phyloP scores from a whole-genome alignment of 2,797 vertebrate genomes.

The Oreochromis grahami region DNA sequence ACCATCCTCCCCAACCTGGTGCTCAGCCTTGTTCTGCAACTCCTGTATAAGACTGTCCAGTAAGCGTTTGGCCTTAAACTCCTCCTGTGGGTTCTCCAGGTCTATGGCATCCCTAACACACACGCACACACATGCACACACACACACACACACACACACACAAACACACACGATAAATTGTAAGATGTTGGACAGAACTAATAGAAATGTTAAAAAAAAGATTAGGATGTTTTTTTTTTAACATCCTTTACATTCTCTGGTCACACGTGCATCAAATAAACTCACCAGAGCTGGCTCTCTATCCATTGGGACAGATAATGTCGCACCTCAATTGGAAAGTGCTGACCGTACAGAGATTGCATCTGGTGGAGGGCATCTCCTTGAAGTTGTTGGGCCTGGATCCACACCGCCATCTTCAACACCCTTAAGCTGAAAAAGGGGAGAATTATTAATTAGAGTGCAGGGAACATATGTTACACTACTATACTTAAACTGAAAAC shows the following conservation, averaged over 20 bases:
- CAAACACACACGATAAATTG: background rate
- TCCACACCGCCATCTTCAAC: constrained; percentile 90
- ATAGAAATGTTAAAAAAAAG: background rate
- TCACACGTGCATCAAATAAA: background rate
- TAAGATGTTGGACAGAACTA: background rate
- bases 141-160: background rate
- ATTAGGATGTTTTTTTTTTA: background rate
- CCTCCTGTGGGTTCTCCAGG: constrained; percentile 95
- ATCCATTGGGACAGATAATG: constrained; percentile 93
- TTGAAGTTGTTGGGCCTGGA: constrained; percentile 96
- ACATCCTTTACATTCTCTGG: background rate
- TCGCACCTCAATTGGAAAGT: constrained; percentile 97
- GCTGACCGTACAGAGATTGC: constrained; percentile 97
- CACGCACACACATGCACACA: background rate
- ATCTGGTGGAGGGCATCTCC: constrained; percentile 96
- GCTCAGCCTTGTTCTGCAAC: constrained; percentile 91
- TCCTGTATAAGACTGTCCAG: constrained; percentile 90
- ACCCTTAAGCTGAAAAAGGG: constrained; percentile 52
- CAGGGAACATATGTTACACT: background rate
- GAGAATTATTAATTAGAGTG: background rate
- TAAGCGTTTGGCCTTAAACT: constrained; percentile 91
- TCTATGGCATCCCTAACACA: constrained; percentile 89
- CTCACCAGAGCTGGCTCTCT: constrained; percentile 88
- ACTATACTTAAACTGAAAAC: background rate
- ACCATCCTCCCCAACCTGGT: constrained; percentile 93